Percentiles rank a stretch among this genome's conserved stretches.
Conservation (phyloP, 2,888 invertebrate species). For the Marasmarcha lunaedactyla region DNA sequence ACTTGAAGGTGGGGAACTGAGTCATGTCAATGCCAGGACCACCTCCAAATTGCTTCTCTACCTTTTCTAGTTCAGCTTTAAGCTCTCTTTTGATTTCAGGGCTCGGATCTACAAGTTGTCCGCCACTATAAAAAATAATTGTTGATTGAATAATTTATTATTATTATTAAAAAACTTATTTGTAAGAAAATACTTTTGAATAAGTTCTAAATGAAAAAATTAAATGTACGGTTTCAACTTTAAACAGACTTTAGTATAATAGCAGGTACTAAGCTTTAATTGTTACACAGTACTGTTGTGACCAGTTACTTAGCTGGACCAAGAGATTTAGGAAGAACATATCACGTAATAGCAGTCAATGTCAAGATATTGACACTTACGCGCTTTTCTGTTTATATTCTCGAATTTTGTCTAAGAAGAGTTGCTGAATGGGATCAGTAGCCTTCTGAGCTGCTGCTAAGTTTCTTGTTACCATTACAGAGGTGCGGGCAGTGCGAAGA, state of each 20-base stretch:
- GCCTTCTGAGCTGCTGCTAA: slow-evolving; percentile 81
- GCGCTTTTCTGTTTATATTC: slow-evolving; percentile 90
- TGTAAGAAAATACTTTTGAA: too few relatives aligned
- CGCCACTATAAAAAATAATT: slow-evolving; percentile 73
- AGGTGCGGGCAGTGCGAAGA: slow-evolving; percentile 56
- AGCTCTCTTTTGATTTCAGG: slow-evolving; percentile 82
- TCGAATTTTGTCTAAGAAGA: slow-evolving; percentile 91
- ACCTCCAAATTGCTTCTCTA: slow-evolving; percentile 83
- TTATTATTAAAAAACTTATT: not conserved
- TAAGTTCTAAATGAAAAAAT: too few relatives aligned
- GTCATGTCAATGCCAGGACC: slow-evolving; percentile 86
- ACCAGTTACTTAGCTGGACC: too few relatives aligned
- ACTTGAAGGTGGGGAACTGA: slow-evolving; percentile 88
- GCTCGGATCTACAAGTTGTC: slow-evolving; percentile 85
- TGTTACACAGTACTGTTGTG: too few relatives aligned
- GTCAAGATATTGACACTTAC: slow-evolving; percentile 71
- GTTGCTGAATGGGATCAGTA: slow-evolving; percentile 91
- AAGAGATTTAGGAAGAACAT: too few relatives aligned
- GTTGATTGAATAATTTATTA: not conserved
- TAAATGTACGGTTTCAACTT: too few relatives aligned
- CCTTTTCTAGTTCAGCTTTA: slow-evolving; percentile 82
- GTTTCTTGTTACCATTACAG: slow-evolving; percentile 73
- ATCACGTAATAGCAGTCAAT: too few relatives aligned
- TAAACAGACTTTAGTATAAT: too few relatives aligned
- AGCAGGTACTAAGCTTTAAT: too few relatives aligned